Base-by-base conservation (phyloP, 2,797 vertebrate genomes). In the Pangasius macronema region DNA sequence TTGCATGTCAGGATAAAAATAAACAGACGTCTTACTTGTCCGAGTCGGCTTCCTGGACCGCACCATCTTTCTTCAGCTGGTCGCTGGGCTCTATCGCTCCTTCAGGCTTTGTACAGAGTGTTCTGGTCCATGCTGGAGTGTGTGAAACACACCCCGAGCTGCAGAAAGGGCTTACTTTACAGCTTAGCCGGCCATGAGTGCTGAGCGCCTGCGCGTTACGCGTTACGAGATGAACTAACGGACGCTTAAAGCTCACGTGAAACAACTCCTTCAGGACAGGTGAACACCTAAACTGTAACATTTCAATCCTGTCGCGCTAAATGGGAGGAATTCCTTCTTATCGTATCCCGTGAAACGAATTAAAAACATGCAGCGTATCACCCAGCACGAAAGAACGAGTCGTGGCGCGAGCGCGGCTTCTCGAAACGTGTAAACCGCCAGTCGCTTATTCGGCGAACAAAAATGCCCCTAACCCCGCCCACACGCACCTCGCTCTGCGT, bases 221-320 rank as follows among this genome's bases (percentile, higher is more conserved):
- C 76, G 88, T 89, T 3, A 82, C 89, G 89, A 86, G 79, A 76
- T 85, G 87, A 80, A 90, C 84, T 46, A 93, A 89, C 51, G 93
- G 90, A 91, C 94, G 95, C 92, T 94, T 94, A 36, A 94, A 92
- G 91, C 90, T 92, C 93, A 92, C 88, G 92, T 95, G 90, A 88
- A 95, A 93, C 92, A 97, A 94, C 92, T 97, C 96, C 93, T 96
- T 96, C 87, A 97, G 94, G 93, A 94, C 85, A 94, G 93, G 89
- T 36, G 96, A 94, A n/a, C 93, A 93, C 93, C 96, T 95, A 85
- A 97, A 95, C 85, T 97, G 96, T 94, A 97, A 97, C 97, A 97
- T 98, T 90, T 96, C 95, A 95, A 94, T 93, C 94, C 89, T 90
- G 91, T 93, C 93, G 5, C 87, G 91, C 91, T 87, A 61, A 90